Conservation (phyloP, 2,888 invertebrate genomes). For the Lepidocyrtoides sp. region DNA sequence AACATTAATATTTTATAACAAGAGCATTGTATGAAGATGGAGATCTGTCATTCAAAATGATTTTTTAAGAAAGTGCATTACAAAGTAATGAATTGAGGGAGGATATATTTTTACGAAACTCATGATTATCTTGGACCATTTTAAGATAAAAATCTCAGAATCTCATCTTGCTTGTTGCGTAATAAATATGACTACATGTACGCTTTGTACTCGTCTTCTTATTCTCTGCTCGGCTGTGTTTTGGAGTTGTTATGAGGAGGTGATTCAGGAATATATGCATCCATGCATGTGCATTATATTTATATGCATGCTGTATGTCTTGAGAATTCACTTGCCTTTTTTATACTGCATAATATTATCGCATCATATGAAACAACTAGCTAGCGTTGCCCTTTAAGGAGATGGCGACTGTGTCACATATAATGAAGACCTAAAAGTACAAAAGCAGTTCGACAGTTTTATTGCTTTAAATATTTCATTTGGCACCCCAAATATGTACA, state of each 20-base stretch:
- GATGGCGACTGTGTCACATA: conserved; percentile 46
- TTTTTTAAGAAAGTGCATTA: conserved; percentile 32
- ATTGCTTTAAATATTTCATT: conserved; percentile 58
- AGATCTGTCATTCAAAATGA: conserved; percentile 48
- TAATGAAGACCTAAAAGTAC: conserved; percentile 56
- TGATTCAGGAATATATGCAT: neutral
- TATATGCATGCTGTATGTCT: neutral
- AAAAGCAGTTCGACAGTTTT: conserved; percentile 69
- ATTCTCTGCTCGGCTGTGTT: neutral
- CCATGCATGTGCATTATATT: no score
- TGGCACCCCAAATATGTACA: conserved; percentile 59
- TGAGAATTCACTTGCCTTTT: conserved; percentile 30
- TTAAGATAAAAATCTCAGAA: conserved; percentile 59
- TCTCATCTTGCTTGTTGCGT: conserved; percentile 51
- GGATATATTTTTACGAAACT: conserved; percentile 37
- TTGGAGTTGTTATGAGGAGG: conserved; percentile 36
- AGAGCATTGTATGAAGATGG: neutral
- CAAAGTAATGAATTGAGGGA: conserved; percentile 41
- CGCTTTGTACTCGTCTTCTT: neutral
- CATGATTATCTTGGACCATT: conserved; percentile 60
- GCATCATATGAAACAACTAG: neutral
- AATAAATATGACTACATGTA: conserved; percentile 32
- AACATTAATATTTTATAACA: conserved; percentile 32
- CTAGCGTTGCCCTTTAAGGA: conserved; percentile 38
- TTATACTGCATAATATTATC: neutral